Conservation (phyloP, 2,113 vertebrate genomes). For the Corynorhinus townsendii region DNA sequence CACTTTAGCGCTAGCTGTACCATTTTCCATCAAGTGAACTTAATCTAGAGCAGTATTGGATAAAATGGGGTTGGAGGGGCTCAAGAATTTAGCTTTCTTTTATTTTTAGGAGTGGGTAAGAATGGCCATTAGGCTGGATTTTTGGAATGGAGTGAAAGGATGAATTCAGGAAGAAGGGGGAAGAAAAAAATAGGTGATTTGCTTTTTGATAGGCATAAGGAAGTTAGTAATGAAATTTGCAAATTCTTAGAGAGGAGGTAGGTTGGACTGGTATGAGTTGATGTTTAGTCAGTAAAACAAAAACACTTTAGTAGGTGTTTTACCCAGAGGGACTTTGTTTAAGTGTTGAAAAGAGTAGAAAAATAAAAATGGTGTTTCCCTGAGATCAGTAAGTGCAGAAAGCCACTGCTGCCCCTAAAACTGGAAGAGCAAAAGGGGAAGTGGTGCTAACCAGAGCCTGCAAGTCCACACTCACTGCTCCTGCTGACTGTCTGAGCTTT, state of each 20-base stretch:
- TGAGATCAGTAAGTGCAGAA: not conserved
- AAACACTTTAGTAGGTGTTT: not conserved
- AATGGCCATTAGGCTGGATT: not conserved
- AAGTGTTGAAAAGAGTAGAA: not conserved
- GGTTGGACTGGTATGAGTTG: not conserved
- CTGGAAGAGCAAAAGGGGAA: not conserved
- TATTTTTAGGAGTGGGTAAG: not conserved
- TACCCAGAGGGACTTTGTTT: not conserved
- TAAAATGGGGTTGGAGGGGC: not conserved
- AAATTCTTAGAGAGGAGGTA: not conserved
- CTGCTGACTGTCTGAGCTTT: not conserved
- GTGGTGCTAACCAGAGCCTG: not conserved
- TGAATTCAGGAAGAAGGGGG: not conserved
- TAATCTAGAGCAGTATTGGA: not conserved
- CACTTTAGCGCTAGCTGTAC: not conserved
- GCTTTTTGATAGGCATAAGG: not conserved
- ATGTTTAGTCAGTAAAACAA: not conserved
- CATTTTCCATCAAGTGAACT: not conserved
- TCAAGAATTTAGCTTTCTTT: not conserved
- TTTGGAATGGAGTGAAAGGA: not conserved
- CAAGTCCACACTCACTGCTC: not conserved
- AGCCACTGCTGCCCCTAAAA: not conserved
- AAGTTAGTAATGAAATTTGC: not conserved
- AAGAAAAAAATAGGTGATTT: not conserved
- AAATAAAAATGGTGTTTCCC: not conserved